These are phyloP conservation scores for Phenganax subtilis DNA, from an alignment of 92 coral and sea anemone species.

Conservation along the genomic window DNA sequence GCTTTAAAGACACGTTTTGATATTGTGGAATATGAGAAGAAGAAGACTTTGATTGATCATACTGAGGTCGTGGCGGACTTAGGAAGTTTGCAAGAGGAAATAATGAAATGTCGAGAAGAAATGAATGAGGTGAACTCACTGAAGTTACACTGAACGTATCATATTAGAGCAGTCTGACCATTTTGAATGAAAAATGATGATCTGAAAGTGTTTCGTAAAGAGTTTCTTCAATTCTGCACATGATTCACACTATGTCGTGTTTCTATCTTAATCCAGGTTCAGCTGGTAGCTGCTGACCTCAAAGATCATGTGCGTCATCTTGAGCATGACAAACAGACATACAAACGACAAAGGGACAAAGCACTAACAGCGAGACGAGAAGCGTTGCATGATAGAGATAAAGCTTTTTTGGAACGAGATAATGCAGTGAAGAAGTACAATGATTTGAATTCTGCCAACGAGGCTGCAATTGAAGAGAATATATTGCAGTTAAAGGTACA, in stretches of 20 bases:
- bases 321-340: slow-evolving; percentile 62
- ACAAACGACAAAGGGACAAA: slow-evolving; percentile 75
- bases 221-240: neutral
- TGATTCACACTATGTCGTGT: slow-evolving; percentile 53
- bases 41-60: slow-evolving; percentile 73
- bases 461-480: slow-evolving; percentile 65
- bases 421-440: slow-evolving; percentile 59
- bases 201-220: neutral
- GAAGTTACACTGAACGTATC: neutral
- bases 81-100: slow-evolving; percentile 64
- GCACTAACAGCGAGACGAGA: slow-evolving; percentile 68
- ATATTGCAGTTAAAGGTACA: slow-evolving; percentile 68
- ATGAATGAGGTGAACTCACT: slow-evolving; percentile 22
- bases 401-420: slow-evolving; percentile 64
- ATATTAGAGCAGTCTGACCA: too few species aligned
- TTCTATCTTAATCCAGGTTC: slow-evolving; percentile 28
- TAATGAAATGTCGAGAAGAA: slow-evolving; percentile 28
- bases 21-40: slow-evolving; percentile 78
- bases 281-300: slow-evolving; percentile 61
- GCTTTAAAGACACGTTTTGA: slow-evolving; percentile 87
- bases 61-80: slow-evolving; percentile 72
- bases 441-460: slow-evolving; percentile 62
- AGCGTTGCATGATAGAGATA: slow-evolving; percentile 72
- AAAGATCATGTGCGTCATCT: slow-evolving; percentile 64
- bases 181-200: too few species aligned